Percentiles rank a stretch among this genome's conserved stretches.
These are phyloP conservation scores for Lepetodrilus schrolli DNA, from an alignment of 2,888 invertebrate species.

Conservation along the genomic window DNA sequence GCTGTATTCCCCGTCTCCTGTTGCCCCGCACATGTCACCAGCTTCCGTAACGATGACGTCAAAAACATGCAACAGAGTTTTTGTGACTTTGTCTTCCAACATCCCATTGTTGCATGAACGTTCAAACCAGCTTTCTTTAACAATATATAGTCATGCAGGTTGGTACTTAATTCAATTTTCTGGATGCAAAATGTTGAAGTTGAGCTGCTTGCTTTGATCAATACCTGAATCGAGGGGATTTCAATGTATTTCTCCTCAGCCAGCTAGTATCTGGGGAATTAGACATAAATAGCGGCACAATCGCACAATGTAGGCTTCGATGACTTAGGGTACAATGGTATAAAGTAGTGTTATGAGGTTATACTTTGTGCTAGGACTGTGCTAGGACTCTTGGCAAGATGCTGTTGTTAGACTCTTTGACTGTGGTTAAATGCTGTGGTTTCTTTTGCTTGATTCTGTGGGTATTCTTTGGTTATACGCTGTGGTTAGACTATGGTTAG, in stretches of 20 bases:
- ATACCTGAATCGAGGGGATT: constrained; percentile 7
- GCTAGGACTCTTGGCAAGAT: no score
- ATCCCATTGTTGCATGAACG: constrained; percentile 3
- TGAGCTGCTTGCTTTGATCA: background rate
- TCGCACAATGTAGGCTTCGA: no score
- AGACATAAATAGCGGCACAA: constrained; percentile 17
- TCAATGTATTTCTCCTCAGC: constrained; percentile 11
- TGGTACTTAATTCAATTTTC: constrained; percentile 21
- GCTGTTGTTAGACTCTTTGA: no score
- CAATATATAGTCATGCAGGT: constrained; percentile 22
- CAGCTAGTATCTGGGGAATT: background rate
- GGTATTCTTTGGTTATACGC: no score
- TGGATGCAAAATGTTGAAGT: constrained; percentile 22
- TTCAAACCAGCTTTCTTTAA: background rate
- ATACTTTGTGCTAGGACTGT: no score
- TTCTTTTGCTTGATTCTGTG: no score
- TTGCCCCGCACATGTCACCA: constrained; percentile 14
- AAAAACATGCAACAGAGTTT: constrained; percentile 23
- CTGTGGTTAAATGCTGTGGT: no score
- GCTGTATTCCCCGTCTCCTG: background rate
- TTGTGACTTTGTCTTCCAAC: constrained; percentile 6
- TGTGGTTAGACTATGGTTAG: no score
- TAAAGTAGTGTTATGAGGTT: no score
- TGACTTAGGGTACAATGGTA: no score
- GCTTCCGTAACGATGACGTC: constrained; percentile 1